Evolutionary conservation across 2,797 vertebrate species (phyloP), one percentile per base, ranked within the genome.

Genomic region (Hafferia zeledoni): DNA sequence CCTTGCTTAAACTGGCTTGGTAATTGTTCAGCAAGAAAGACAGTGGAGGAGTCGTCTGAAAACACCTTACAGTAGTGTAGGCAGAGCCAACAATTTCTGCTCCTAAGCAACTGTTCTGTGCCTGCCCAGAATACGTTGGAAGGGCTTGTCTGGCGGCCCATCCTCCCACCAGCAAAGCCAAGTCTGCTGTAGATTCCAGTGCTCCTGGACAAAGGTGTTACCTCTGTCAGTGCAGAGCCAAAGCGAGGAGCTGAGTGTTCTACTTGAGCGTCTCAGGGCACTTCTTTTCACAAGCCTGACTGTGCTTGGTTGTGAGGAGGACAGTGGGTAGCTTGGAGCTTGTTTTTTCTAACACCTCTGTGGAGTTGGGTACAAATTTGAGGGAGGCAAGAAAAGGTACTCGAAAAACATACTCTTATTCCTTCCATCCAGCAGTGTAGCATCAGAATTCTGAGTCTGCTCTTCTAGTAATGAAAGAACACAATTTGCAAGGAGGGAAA

Each of bases 91-190:
- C 70, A 4, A 55, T 81, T 93, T 86, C 37, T 83, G 20, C 52
- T 83, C 77, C 25, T 63, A 24, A 80, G 44, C 68, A 80, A 5
- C 28, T 28, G 18, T 57, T 74, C n/a, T 86, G 68, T 37, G 80
- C 31, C 47, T 82, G 24, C 31, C 39, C 15, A 44, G 55, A 69
- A 17, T 20, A 22, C 41, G 43, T 65, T 79, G 63, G 53, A 90
- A 90, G 47, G 60, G 33, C 9, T 71, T 13, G 16, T 49, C 5
- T 3, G 1, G 22, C 10, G 1, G 14, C 46, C 22, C 1, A 0
- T 61, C 39, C 33, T 86, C 33, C 50, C 44, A 41, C 49, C 64
- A 44, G 39, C 19, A 18, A 92, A 84, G 41, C 56, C 31, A 5
- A 44, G 44, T 69, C 50, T 17, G 2, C 56, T 83, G 35, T 65